These are phyloP conservation scores for Melanerpes aurifrons DNA, from an alignment of 2,113 vertebrate species.

Conservation along the genomic window DNA sequence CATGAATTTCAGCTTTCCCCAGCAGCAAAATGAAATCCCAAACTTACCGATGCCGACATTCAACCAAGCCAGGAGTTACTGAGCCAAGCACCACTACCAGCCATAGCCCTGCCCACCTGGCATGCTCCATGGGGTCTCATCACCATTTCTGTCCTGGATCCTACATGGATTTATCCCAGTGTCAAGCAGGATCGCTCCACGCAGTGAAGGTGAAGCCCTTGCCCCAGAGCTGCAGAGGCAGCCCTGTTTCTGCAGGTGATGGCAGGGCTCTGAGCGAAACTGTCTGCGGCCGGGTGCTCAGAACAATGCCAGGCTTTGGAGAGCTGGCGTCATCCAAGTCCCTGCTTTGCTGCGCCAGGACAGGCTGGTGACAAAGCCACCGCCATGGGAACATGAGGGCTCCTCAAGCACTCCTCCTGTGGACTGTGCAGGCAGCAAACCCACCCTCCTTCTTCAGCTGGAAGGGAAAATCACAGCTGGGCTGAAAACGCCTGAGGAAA, in stretches of 20 bases:
- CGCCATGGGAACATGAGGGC: accelerated
- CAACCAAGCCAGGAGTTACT: neutral
- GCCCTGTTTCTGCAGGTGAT: accelerated
- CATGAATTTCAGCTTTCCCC: neutral
- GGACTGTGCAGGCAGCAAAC: neutral
- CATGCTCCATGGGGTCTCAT: neutral
- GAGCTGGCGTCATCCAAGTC: neutral
- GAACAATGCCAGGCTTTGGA: constrained; percentile 48
- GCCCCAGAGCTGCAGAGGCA: neutral
- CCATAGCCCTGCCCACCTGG: neutral
- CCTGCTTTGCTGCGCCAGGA: neutral
- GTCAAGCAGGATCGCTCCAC: neutral
- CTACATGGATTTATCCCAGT: accelerated
- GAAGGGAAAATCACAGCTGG: neutral
- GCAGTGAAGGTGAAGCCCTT: accelerated
- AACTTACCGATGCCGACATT: neutral
- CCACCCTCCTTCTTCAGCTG: neutral
- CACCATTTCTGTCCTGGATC: neutral
- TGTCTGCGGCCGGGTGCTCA: accelerated
- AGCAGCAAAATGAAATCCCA: neutral
- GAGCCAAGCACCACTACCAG: neutral
- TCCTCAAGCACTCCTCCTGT: neutral
- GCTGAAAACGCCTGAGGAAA: neutral
- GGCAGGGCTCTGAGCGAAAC: neutral
- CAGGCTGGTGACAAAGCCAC: constrained; percentile 20